A percentile compares a stretch with the other conserved stretches of the same genome.
Evolutionary conservation across 2,888 invertebrate genomes (phyloP).

Genomic region (Drosophila emarginata): DNA sequence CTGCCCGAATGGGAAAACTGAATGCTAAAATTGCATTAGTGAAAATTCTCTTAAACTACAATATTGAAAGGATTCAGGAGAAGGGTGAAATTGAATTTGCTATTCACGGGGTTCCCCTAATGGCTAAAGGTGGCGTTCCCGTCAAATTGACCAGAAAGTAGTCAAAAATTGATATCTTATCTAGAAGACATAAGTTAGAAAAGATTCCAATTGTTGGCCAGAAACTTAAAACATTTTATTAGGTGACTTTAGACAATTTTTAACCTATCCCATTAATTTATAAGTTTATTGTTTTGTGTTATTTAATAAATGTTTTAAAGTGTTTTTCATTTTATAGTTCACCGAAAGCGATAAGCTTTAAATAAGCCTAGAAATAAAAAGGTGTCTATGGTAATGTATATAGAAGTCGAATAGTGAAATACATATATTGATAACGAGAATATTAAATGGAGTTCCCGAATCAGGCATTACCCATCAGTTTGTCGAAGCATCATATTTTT

Average conservation of each 20-base stretch:
- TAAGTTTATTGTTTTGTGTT: background rate
- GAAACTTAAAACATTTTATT: too few relatives aligned
- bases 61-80: conserved; percentile 60
- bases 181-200: background rate
- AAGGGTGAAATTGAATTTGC: conserved; percentile 77
- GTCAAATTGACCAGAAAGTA: conserved; percentile 53
- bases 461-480: too few relatives aligned
- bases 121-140: conserved; percentile 77
- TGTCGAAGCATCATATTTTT: too few relatives aligned
- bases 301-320: background rate
- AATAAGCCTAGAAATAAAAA: background rate
- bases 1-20: conserved; percentile 79
- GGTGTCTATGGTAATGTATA: background rate
- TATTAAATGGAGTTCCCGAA: too few relatives aligned
- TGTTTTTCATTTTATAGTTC: background rate
- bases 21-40: conserved; percentile 79
- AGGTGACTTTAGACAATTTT: background rate
- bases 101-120: conserved; percentile 66
- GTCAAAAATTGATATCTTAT: background rate
- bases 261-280: background rate
- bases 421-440: background rate
- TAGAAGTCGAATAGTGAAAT: background rate
- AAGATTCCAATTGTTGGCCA: too few relatives aligned
- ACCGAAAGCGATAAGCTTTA: background rate
- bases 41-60: conserved; percentile 73